These are phyloP conservation scores for Hyperopisus bebe DNA, from an alignment of 2,113 vertebrate genomes.

Conservation along the genomic window DNA sequence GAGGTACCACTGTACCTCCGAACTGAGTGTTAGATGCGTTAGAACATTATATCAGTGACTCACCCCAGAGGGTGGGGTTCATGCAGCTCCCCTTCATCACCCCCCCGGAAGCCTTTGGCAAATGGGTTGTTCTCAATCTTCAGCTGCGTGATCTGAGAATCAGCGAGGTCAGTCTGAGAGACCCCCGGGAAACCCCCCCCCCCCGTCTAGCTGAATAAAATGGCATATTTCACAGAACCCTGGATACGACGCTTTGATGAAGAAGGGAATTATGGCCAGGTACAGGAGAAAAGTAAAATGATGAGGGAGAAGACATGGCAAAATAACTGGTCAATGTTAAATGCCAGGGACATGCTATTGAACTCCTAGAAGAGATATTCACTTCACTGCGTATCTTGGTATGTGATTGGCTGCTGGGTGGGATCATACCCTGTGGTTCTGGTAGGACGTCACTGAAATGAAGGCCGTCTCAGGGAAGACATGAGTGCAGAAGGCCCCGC, in stretches of 20 bases:
- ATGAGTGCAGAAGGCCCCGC: slow-evolving; percentile 92
- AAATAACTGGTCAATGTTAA: neutral
- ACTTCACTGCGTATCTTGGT: neutral
- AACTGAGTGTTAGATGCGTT: too few species aligned
- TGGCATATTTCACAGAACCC: slow-evolving; percentile 68
- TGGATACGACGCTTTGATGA: slow-evolving; percentile 27
- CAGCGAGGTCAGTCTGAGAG: neutral
- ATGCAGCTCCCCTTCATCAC: slow-evolving; percentile 87
- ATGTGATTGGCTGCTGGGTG: neutral
- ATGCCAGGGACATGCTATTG: neutral
- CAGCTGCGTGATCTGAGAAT: slow-evolving; percentile 83
- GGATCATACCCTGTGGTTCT: slow-evolving; percentile 86
- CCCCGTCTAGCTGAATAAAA: neutral
- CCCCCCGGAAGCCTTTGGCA: slow-evolving; percentile 93
- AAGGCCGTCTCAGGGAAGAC: slow-evolving; percentile 91
- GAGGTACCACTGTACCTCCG: too few species aligned
- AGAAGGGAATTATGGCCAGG: neutral
- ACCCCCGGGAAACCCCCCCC: neutral
- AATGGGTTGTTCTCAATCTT: slow-evolving; percentile 98
- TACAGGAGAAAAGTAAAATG: neutral
- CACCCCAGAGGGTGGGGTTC: slow-evolving; percentile 90
- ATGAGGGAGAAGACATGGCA: neutral
- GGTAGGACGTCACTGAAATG: slow-evolving; percentile 94
- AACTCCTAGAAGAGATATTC: neutral
- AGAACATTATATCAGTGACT: neutral